A percentile compares a stretch with the other conserved stretches of the same genome.
Evolutionary conservation across 2,797 vertebrate genomes (phyloP).

Genomic region (Emydoidea blandingii): DNA sequence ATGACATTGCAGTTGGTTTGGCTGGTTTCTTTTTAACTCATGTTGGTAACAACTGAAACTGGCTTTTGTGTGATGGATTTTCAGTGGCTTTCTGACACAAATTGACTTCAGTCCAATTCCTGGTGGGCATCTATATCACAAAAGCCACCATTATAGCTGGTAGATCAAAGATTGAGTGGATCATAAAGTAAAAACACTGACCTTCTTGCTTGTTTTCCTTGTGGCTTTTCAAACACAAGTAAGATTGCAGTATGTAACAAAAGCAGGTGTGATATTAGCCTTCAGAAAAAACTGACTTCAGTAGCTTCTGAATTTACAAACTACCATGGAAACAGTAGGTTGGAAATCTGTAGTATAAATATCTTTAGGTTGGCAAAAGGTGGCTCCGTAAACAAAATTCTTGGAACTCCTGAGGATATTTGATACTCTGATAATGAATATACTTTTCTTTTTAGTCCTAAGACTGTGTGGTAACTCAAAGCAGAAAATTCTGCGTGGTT

Average conservation of each 20-base stretch:
- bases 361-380: background rate
- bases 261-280: background rate
- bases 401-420: background rate
- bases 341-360: rapidly evolving
- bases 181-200: background rate
- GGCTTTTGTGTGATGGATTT: background rate
- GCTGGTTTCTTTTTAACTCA: background rate
- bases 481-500: background rate
- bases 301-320: background rate
- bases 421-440: background rate
- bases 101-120: background rate
- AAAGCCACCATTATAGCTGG: background rate
- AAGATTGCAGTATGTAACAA: background rate
- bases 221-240: background rate
- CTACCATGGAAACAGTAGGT: rapidly evolving
- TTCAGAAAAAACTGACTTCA: background rate
- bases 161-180: background rate
- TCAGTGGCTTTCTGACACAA: background rate
- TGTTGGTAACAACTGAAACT: background rate
- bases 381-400: background rate
- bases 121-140: background rate
- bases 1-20: background rate
- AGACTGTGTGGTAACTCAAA: background rate
- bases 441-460: background rate
- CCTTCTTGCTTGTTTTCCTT: background rate